These are phyloP conservation scores for Hanleya hanleyi DNA, from an alignment of 2,888 invertebrate genomes.

Conservation along the genomic window DNA sequence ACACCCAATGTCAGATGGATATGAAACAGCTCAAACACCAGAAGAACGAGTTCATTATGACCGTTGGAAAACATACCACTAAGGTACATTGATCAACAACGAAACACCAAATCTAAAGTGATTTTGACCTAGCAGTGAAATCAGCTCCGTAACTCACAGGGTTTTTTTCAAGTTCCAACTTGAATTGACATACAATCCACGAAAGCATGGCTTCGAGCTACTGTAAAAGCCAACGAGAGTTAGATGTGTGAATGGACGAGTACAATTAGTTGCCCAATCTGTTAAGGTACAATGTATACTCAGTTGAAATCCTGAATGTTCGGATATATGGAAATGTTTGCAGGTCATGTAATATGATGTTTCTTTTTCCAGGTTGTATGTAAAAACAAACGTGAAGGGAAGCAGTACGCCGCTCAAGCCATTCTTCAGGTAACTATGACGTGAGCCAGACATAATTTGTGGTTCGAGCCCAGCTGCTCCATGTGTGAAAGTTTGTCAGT, in stretches of 20 bases:
- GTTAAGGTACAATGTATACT: too few relatives aligned
- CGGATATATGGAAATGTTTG: too few relatives aligned
- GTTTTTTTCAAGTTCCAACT: background rate
- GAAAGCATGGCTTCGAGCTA: too few relatives aligned
- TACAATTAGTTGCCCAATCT: too few relatives aligned
- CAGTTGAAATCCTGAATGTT: too few relatives aligned
- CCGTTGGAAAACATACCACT: conserved; percentile 92
- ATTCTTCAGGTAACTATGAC: conserved; percentile 83
- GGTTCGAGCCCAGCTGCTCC: too few relatives aligned
- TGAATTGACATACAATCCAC: too few relatives aligned
- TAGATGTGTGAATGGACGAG: too few relatives aligned
- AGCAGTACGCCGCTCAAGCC: conserved; percentile 95
- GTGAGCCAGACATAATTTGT: too few relatives aligned
- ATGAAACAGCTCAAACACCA: conserved; percentile 91
- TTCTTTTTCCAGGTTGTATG: conserved; percentile 79
- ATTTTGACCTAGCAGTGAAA: too few relatives aligned
- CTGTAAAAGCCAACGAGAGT: background rate
- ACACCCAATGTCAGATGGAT: conserved; percentile 89
- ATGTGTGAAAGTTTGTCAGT: too few relatives aligned
- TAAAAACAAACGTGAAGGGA: conserved; percentile 96
- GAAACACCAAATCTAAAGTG: background rate
- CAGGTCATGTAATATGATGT: too few relatives aligned
- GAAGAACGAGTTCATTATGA: conserved; percentile 95
- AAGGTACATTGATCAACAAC: conserved; percentile 67
- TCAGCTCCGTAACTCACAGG: background rate